phyloP scores from a whole-genome alignment of 2,888 invertebrate genomes.

The Apomyelois bistriatella region DNA sequence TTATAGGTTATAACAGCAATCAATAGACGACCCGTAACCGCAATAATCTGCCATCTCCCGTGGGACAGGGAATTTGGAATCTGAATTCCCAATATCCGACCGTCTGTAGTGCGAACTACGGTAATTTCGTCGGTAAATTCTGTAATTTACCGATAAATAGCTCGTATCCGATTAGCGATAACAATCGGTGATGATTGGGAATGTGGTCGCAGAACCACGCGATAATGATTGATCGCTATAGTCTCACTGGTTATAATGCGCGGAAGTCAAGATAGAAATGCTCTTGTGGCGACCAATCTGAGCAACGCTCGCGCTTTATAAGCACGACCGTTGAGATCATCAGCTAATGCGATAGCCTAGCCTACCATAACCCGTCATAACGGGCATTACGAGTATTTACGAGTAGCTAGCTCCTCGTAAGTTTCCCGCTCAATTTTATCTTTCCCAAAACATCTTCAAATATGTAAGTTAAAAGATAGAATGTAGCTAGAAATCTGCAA shows the following conservation, averaged over 20 bases:
- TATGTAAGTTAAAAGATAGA: not conserved
- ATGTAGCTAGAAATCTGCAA: conserved; percentile 3
- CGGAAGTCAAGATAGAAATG: too few species aligned
- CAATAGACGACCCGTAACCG: not conserved
- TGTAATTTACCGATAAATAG: not conserved
- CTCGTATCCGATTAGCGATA: not conserved
- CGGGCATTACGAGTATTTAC: too few species aligned
- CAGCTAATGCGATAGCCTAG: too few species aligned
- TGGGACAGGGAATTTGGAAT: not conserved
- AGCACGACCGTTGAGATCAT: too few species aligned
- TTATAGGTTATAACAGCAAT: not conserved
- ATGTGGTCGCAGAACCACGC: not conserved
- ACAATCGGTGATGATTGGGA: not conserved
- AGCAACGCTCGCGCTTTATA: too few species aligned
- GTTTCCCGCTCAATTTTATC: conserved; percentile 7
- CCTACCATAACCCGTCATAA: too few species aligned
- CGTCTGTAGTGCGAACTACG: not conserved
- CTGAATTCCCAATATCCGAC: not conserved
- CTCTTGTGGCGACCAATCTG: too few species aligned
- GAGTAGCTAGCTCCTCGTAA: too few species aligned
- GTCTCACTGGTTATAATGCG: not conserved
- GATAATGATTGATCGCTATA: too few species aligned
- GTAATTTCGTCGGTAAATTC: not conserved
- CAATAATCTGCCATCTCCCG: not conserved
- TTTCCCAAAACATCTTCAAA: conserved; percentile 5